phyloP scores from a whole-genome alignment of 2,113 vertebrate species.

The Taxidea taxus region DNA sequence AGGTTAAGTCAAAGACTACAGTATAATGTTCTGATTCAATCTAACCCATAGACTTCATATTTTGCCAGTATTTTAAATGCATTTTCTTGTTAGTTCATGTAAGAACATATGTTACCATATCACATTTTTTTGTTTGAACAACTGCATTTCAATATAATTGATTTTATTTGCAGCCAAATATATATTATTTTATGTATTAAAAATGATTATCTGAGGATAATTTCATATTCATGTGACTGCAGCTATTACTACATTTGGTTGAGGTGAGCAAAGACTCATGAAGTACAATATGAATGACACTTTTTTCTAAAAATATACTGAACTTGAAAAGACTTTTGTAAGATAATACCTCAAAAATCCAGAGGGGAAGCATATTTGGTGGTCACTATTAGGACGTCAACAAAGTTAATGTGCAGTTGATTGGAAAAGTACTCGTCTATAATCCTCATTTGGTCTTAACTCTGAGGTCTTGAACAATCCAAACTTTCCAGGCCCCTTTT shows the following conservation, averaged over 20 bases:
- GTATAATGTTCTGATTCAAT: neutral
- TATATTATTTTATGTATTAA: neutral
- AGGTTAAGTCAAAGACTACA: neutral
- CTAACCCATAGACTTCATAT: neutral
- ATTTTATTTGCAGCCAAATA: neutral
- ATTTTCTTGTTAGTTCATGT: neutral
- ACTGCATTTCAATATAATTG: neutral
- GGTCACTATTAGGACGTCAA: neutral
- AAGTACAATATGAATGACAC: neutral
- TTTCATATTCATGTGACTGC: neutral
- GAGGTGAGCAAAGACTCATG: neutral
- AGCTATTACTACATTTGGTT: neutral
- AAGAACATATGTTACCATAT: neutral
- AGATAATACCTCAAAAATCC: neutral
- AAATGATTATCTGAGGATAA: neutral
- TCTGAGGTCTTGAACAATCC: neutral
- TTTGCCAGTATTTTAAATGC: neutral
- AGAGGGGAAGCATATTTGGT: neutral
- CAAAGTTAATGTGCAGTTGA: neutral
- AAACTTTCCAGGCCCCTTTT: neutral
- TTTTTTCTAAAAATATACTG: neutral
- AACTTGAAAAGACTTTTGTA: neutral
- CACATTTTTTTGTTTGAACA: neutral
- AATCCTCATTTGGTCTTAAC: neutral
- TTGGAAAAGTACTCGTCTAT: neutral